phyloP scores from a whole-genome alignment of 2,113 vertebrate species.

The Eolophus roseicapilla region DNA sequence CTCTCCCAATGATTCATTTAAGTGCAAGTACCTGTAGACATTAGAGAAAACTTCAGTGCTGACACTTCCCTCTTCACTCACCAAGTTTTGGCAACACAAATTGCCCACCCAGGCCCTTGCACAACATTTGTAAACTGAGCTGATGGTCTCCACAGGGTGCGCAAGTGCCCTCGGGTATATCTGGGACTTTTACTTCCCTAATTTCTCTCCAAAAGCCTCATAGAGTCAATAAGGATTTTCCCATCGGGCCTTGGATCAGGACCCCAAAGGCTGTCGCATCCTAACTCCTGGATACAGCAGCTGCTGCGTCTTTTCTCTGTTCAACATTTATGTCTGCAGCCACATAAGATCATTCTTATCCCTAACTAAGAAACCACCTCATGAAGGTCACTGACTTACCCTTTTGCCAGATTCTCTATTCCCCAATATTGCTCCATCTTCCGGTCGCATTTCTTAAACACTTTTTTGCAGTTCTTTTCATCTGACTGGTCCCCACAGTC shows the following conservation, averaged over 20 bases:
- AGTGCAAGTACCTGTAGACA: not conserved
- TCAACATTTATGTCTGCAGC: not conserved
- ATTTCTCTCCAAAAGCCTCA: not conserved
- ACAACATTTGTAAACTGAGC: not conserved
- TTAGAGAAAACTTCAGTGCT: not conserved
- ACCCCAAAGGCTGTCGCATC: not conserved
- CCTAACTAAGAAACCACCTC: not conserved
- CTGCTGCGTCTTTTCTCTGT: not conserved
- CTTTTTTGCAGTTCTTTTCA: constrained; percentile 81
- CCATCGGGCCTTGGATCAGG: not conserved
- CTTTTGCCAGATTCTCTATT: constrained; percentile 87
- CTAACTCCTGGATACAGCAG: not conserved
- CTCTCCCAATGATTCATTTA: not conserved
- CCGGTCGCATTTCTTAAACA: constrained; percentile 78
- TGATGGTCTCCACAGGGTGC: not conserved
- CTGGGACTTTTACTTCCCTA: not conserved
- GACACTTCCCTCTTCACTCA: not conserved
- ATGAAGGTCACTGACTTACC: constrained; percentile 73
- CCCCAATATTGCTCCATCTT: constrained; percentile 87
- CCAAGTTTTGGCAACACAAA: not conserved
- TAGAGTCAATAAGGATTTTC: not conserved
- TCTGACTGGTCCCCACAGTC: constrained; percentile 93
- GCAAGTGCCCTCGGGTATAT: no score
- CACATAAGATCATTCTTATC: not conserved
- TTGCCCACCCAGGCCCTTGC: not conserved